Percentiles rank a stretch among this genome's conserved stretches.
Evolutionary conservation across 37 sponge, comb jelly and placozoan genomes (phyloP).

Genomic region (Aphrocallistes beatrix): DNA sequence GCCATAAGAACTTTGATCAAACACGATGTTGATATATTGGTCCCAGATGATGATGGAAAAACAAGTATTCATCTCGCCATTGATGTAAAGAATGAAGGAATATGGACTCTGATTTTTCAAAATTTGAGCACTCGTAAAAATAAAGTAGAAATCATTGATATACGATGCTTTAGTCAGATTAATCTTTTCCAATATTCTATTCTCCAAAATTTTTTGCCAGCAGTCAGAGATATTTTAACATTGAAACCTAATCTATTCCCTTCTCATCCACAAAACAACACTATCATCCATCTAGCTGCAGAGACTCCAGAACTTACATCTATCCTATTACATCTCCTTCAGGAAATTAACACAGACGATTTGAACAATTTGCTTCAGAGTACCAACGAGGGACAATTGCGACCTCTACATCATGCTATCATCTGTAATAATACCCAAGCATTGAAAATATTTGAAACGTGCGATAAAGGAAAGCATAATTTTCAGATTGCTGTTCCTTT

Average conservation of each 20-base stretch:
- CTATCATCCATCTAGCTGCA: background rate
- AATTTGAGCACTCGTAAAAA: background rate
- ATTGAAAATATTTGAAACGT: background rate
- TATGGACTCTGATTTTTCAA: background rate
- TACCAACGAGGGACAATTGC: background rate
- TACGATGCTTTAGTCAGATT: background rate
- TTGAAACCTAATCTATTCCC: background rate
- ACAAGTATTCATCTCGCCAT: background rate
- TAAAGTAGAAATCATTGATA: background rate
- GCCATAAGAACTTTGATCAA: background rate
- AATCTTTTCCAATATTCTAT: background rate
- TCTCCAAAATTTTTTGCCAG: background rate
- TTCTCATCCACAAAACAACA: background rate
- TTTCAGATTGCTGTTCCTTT: background rate
- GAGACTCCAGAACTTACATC: background rate
- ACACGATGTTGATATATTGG: background rate
- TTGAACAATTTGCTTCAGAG: background rate
- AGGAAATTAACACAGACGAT: background rate
- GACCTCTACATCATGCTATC: background rate
- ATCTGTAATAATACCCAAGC: background rate
- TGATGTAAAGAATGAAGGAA: background rate
- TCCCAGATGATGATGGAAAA: background rate
- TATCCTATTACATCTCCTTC: background rate
- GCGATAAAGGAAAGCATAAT: too few species aligned
- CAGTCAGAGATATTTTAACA: background rate